phyloP scores from a whole-genome alignment of 2,113 vertebrate genomes.

The Glareola pratincola region DNA sequence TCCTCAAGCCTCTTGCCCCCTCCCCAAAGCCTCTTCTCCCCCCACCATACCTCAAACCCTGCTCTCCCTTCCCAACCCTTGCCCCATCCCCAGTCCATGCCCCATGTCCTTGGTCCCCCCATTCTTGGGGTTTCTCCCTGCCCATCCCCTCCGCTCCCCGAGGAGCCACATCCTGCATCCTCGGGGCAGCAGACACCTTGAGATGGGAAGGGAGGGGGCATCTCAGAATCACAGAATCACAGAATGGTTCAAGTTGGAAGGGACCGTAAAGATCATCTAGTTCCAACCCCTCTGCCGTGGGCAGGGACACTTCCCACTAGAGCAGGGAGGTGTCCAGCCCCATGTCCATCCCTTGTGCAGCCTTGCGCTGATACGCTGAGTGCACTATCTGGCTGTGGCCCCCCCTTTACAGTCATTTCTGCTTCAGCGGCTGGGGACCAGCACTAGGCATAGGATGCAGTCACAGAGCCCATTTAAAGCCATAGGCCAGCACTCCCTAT shows the following conservation, averaged over 20 bases:
- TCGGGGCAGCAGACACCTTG: neutral
- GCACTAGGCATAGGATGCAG: neutral
- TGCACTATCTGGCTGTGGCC: neutral
- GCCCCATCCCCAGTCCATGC: neutral
- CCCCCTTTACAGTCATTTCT: neutral
- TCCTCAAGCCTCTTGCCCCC: neutral
- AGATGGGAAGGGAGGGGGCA: neutral
- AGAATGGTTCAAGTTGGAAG: no score
- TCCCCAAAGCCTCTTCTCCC: neutral
- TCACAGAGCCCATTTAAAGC: neutral
- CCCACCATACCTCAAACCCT: neutral
- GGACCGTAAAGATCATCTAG: no score
- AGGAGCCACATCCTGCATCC: neutral
- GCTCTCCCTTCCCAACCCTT: neutral
- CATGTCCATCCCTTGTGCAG: neutral
- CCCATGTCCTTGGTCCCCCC: neutral
- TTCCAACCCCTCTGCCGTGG: no score
- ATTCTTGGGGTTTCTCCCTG: neutral
- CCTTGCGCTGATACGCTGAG: fast-evolving
- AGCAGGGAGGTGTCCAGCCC: neutral
- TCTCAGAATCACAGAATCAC: neutral
- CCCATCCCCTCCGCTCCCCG: neutral
- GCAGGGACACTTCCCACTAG: no score
- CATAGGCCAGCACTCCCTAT: neutral
- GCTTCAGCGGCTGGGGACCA: neutral